Evolutionary conservation across 1,140 invertebrate genomes (phyloP), one percentile per base, ranked within the genome.

Genomic region (Drosophila grimshawi): DNA sequence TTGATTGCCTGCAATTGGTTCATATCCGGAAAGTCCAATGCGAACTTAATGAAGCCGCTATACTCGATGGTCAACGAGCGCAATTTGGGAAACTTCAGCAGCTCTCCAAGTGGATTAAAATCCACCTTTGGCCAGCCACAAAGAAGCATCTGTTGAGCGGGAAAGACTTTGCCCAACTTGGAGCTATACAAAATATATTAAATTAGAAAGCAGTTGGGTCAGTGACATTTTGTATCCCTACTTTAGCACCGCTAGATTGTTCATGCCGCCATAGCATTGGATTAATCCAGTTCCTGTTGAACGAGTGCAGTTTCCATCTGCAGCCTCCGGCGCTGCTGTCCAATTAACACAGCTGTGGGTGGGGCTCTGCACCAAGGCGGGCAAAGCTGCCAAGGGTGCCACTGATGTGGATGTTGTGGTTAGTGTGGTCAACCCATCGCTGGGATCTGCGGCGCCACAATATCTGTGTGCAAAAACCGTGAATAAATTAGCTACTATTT

Each of bases 1-100:
- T 92, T 92, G 10, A 94, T 91, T 69, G 83, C 90, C 92, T 86
- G 86, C 48, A 93, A 80, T 52, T 91, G 76, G 49, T 81, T 81
- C 78, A 91, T 83, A 37, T 89, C 81, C 6, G 93, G 93, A 67
- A 93, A 93, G 3, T 90, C 79, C 8, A 80, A 82, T 4, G 75
- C 52, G 37, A 93, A 86, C 67, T 88, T 81, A 0, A 79, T 91
- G 19, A 93, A 81, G 67, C 90, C 91, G 11, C 93, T 92, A 55
- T 92, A 88, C 27, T 90, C 82, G 8, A 93, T 92, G 5, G 80
- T 92, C 5, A 93, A 70, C 0, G 90, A 77, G 30, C 81, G 89
- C 5, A 93, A 57, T 2, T 77, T 70, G 1, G 93, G 82, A 70
- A 93, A 81, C 60, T 80, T 79, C 3, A 78, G 74, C 4, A 93